Percentiles rank a stretch among this genome's conserved stretches.
phyloP scores from a whole-genome alignment of 1,140 invertebrate genomes.

The Leptopilina clavipes region DNA sequence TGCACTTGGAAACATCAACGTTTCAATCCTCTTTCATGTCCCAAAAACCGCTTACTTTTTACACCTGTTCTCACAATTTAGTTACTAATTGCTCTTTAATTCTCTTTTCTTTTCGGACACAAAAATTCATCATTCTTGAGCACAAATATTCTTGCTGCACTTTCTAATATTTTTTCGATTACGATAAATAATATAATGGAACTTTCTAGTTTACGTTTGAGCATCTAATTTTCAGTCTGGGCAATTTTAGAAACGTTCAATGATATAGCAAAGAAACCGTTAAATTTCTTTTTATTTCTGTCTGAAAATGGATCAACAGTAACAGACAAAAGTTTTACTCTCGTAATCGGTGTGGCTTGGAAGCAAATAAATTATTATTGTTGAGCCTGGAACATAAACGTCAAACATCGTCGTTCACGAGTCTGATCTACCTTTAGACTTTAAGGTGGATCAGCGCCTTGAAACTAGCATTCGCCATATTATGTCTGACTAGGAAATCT shows the following conservation, averaged over 20 bases:
- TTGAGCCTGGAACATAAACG: conserved; percentile 7
- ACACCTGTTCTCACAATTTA: not conserved
- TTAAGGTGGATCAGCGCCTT: conserved; percentile 18
- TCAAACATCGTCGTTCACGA: conserved; percentile 7
- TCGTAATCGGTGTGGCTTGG: not conserved
- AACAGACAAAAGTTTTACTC: conserved; percentile 3
- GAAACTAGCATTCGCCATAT: not conserved
- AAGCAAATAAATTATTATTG: conserved; percentile 22
- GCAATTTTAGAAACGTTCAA: not conserved
- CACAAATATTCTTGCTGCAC: no score
- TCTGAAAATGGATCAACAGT: not conserved
- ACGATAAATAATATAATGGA: not conserved
- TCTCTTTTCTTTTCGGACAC: not conserved
- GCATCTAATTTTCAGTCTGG: not conserved
- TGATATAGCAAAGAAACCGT: not conserved
- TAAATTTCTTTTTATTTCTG: not conserved
- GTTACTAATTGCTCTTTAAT: conserved; percentile 2
- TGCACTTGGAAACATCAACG: conserved; percentile 24
- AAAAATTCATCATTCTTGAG: not conserved
- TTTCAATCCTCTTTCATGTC: conserved; percentile 4
- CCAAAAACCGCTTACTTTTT: not conserved
- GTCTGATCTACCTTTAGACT: not conserved
- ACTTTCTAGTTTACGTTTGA: not conserved
- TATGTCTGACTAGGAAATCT: conserved; percentile 21
- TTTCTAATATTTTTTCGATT: not conserved